Base-by-base conservation (phyloP, 2,888 invertebrate species). In the Monopis laevigella region DNA sequence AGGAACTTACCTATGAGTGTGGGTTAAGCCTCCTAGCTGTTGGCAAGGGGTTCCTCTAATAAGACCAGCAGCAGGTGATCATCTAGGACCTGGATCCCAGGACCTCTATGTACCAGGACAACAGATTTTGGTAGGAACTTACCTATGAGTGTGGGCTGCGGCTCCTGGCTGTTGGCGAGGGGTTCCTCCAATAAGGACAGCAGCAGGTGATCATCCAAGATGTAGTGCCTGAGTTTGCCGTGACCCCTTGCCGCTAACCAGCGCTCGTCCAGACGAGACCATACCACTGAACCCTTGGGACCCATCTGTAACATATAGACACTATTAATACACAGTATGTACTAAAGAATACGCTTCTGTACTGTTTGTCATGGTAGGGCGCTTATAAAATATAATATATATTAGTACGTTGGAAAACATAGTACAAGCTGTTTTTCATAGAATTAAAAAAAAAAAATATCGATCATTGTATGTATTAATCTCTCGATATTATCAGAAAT, bases 21-120 rank as follows among this genome's bases (percentile, higher is more conserved):
- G 0, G 97, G 97, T 57, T 96, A 93, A 2, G 96, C 94, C 73
- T 96, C 96, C 84, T 92, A 86, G 60, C 91, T 89, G 59, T 93
- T 96, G n/a, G 93, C 94, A 4, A 96, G 80, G 10, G 96, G 95
- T 61, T 96, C 93, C 61, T 98, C 97, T 5, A 97, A 73, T 43
- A 98, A 68, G 0, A 95, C 95, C 50, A 98, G 75, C 65, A 98
- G 86, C 5, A 94, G 90, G 27, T 89, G 88, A 48, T 95, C 94
- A 59, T 97, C 97, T 0, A 93, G 89, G 2, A 96, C n/a, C n/a
- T n/a, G n/a, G n/a, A n/a, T n/a, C n/a, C n/a, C n/a, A n/a, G n/a
- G n/a, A n/a, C n/a, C n/a, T n/a, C n/a, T n/a, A n/a, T n/a, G n/a
- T n/a, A n/a, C n/a, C n/a, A n/a, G n/a, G n/a, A n/a, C n/a, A n/a